phyloP scores from a whole-genome alignment of 2,113 vertebrate species.

The Ceyx melanurus region DNA sequence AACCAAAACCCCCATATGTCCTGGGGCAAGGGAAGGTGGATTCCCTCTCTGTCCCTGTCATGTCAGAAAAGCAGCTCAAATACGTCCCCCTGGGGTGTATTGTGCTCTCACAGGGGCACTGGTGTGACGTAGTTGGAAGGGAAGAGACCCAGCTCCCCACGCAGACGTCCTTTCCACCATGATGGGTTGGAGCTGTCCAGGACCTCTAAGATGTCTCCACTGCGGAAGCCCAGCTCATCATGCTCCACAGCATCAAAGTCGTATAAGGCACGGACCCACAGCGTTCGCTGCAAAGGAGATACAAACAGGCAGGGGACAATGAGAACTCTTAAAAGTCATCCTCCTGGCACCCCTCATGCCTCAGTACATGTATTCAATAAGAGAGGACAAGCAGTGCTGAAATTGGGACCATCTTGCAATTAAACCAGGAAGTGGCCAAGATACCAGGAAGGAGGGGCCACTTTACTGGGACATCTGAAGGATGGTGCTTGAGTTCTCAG shows the following conservation, averaged over 20 bases:
- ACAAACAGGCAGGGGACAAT: not conserved
- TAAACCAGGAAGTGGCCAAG: constrained; percentile 9
- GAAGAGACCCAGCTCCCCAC: constrained; percentile 85
- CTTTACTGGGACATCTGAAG: not conserved
- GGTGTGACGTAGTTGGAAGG: constrained; percentile 88
- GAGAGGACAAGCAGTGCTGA: not conserved
- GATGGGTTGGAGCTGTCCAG: constrained; percentile 84
- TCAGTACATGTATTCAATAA: not conserved
- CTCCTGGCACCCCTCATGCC: not conserved
- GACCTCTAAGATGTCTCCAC: constrained; percentile 88
- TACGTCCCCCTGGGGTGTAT: not conserved
- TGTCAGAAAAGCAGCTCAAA: not conserved
- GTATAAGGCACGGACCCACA: constrained; percentile 86
- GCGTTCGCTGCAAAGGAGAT: constrained; percentile 52
- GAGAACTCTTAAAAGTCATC: not conserved
- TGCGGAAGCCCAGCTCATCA: constrained; percentile 87
- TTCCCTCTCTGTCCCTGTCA: not conserved
- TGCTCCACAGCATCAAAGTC: constrained; percentile 87
- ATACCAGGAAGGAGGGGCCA: not conserved
- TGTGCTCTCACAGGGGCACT: constrained; percentile 64
- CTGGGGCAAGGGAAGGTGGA: not conserved
- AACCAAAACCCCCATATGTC: not conserved
- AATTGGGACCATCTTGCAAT: not conserved
- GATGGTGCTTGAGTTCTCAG: not conserved
- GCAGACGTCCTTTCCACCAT: constrained; percentile 91